phyloP scores from a whole-genome alignment of 1,140 invertebrate species.

The Hormaphis cornu region DNA sequence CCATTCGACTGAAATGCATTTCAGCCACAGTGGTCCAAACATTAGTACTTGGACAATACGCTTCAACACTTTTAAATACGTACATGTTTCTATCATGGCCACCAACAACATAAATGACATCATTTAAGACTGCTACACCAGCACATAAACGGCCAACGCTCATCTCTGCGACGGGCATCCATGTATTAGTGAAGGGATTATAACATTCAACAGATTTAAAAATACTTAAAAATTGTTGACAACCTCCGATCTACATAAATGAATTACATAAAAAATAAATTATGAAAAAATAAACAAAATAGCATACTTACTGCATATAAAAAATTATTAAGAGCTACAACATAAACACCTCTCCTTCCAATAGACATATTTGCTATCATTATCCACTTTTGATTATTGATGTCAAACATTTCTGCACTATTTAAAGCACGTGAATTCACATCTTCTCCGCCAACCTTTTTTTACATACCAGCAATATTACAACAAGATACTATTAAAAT shows the following conservation, averaged over 20 bases:
- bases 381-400: constrained; percentile 69
- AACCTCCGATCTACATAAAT: constrained; percentile 65
- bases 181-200: constrained; percentile 71
- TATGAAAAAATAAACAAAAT: background rate
- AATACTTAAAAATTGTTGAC: constrained; percentile 80
- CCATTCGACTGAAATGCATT: constrained; percentile 82
- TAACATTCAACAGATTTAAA: constrained; percentile 86
- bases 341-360: constrained; percentile 82
- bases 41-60: constrained; percentile 67
- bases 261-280: constrained; percentile 28
- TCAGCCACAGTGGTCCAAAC: constrained; percentile 80
- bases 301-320: constrained; percentile 54
- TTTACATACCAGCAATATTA: constrained; percentile 24
- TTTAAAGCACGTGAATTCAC: constrained; percentile 86
- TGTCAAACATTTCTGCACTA: constrained; percentile 81
- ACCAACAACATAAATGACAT: constrained; percentile 78
- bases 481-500: background rate
- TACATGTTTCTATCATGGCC: constrained; percentile 82
- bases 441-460: constrained; percentile 78
- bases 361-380: constrained; percentile 80
- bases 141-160: constrained; percentile 75
- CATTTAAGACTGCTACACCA: constrained; percentile 81
- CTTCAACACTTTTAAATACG: constrained; percentile 81
- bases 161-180: constrained; percentile 79
- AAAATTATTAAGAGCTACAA: constrained; percentile 66